Evolutionary conservation across 1,140 invertebrate genomes (phyloP), one percentile per base, ranked within the genome.

Genomic region (Habropoda laboriosa): DNA sequence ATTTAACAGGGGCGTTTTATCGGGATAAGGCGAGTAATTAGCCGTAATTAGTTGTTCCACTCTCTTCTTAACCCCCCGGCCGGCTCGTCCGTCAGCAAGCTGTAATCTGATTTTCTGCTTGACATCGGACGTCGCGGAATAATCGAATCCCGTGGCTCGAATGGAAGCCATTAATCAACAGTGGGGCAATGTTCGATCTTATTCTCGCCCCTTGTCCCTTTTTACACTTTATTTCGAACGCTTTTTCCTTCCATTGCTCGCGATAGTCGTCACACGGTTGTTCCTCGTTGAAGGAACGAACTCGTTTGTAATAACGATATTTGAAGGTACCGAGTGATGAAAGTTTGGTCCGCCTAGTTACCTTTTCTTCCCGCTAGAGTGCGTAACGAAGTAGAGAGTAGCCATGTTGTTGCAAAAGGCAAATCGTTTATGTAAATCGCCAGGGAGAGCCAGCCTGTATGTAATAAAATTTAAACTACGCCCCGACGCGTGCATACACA

Each of bases 21-120:
- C 38, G 13, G 49, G 63, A 66, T 83, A 84, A 83, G 68, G 55
- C 64, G 76, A 60, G 76, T 83, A 83, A 84, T 84, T 83, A 84
- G 79, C 64, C 76, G 76, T 79, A 82, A 84, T 84, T 84, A 84
- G 82, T 82, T 71, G 81, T 84, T 72, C 49, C 64, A 53, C 53
- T 72, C 53, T 72, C 40, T 61, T 64, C 49, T 42, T 21, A 70
- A 27, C 27, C 30, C 60, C 40, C 51, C 24, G 49, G 18, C 18
- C 21, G 32, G 21, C 53, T 51, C 73, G 72, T 51, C 63, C 83
- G 72, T 85, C 73, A 68, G 63, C 76, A 60, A 76, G 67, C 85
- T 80, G 83, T 86, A 86, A 86, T 86, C 85, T 55, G 83, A 86
- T 86, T 86, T 86, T 73, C 80, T 47, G 71, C 70, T 47, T 85